A percentile compares a stretch with the other conserved stretches of the same genome.
phyloP scores from a whole-genome alignment of 2,888 invertebrate genomes.

The Polyploca ridens region DNA sequence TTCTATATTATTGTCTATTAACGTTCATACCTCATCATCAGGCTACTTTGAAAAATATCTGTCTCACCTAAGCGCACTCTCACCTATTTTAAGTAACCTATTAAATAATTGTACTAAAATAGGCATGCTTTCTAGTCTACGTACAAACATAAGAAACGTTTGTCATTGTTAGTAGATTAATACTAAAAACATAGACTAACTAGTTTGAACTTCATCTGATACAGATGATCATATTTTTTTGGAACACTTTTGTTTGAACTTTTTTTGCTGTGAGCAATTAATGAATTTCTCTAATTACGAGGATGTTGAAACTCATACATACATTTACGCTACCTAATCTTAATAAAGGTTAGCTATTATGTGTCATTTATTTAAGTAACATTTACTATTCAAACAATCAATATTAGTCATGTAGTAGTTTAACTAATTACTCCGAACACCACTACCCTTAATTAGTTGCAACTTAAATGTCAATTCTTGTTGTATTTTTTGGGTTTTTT shows the following conservation, averaged over 20 bases:
- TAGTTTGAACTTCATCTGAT: constrained; percentile 82
- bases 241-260: constrained; percentile 71
- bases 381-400: background rate
- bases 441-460: background rate
- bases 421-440: background rate
- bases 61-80: constrained; percentile 65
- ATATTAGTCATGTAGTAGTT: background rate
- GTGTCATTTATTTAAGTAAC: background rate
- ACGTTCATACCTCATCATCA: constrained; percentile 10
- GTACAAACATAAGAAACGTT: constrained; percentile 62
- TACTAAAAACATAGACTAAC: constrained; percentile 62
- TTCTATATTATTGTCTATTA: constrained; percentile 10
- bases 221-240: constrained; percentile 72
- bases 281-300: constrained; percentile 41
- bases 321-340: background rate
- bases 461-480: background rate
- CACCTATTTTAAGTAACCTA: constrained; percentile 70
- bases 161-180: constrained; percentile 74
- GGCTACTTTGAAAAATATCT: constrained; percentile 38
- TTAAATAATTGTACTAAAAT: constrained; percentile 82
- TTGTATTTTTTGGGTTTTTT: constrained; percentile 22
- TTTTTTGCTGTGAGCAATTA: constrained; percentile 68
- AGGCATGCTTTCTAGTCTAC: constrained; percentile 76
- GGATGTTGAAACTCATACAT: constrained; percentile 16
- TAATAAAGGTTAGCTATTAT: background rate